Conservation (phyloP, 2,888 invertebrate genomes). For the Coelopa pilipes region DNA sequence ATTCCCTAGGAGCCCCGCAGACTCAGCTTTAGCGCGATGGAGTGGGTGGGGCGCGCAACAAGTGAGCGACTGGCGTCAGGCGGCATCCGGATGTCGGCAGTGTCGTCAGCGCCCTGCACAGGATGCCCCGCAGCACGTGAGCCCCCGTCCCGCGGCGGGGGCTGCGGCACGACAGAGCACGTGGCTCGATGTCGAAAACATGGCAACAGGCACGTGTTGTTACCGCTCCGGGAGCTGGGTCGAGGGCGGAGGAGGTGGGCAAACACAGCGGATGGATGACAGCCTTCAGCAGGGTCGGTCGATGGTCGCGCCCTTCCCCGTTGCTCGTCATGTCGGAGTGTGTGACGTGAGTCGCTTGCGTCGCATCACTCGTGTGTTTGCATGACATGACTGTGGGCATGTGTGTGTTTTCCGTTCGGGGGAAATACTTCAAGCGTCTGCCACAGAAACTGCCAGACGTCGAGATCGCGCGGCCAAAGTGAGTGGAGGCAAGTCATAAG, state of each 20-base stretch:
- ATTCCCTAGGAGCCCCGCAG: too few relatives aligned
- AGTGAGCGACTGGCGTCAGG: background rate
- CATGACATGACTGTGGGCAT: background rate
- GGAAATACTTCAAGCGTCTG: conserved; percentile 2
- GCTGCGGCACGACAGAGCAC: background rate
- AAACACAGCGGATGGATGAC: background rate
- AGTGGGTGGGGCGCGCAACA: background rate
- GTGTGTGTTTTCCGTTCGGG: conserved; percentile 31
- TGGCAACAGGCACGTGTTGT: conserved; percentile 8
- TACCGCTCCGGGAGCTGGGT: background rate
- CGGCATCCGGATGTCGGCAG: background rate
- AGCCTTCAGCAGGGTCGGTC: conserved; percentile 3
- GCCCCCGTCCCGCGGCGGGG: background rate
- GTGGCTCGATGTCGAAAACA: conserved; percentile 9
- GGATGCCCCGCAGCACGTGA: conserved; percentile 17
- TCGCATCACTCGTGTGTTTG: background rate
- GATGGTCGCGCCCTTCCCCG: too few relatives aligned
- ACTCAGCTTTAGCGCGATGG: too few relatives aligned
- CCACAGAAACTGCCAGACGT: background rate
- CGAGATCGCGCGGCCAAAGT: background rate
- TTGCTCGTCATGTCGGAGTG: background rate
- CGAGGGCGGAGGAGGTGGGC: background rate
- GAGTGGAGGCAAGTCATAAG: background rate
- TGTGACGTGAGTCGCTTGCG: conserved; percentile 9
- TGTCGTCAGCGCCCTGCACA: background rate